Percentiles rank a stretch among this genome's conserved stretches.
phyloP scores from a whole-genome alignment of 2,888 invertebrate species.

The Volucella bombylans region DNA sequence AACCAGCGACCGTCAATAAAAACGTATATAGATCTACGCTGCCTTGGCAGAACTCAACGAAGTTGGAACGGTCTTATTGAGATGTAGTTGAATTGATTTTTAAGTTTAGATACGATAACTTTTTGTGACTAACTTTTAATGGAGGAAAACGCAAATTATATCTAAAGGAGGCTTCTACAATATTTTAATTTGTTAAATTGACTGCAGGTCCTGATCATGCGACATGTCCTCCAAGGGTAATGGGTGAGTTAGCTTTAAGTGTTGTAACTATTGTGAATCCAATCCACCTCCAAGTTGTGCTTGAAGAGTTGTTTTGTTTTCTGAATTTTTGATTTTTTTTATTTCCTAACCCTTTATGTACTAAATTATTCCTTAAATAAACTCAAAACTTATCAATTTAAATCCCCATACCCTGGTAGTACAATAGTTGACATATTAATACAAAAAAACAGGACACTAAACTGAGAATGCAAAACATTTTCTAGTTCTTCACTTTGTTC shows the following conservation, averaged over 20 bases:
- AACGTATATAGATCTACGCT: constrained; percentile 57
- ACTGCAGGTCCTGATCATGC: constrained; percentile 83
- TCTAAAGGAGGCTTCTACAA: constrained; percentile 75
- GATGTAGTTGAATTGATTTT: constrained; percentile 53
- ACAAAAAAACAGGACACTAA: neutral
- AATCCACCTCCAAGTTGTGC: constrained; percentile 51
- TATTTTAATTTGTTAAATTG: constrained; percentile 78
- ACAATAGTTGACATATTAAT: neutral
- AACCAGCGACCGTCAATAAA: constrained; percentile 26
- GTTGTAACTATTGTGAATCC: constrained; percentile 65
- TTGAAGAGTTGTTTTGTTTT: constrained; percentile 12
- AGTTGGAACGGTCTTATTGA: constrained; percentile 38
- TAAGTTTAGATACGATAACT: constrained; percentile 36
- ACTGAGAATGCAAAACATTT: neutral
- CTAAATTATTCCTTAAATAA: constrained; percentile 1
- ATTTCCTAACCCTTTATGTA: constrained; percentile 15
- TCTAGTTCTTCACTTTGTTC: too few relatives aligned
- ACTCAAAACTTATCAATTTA: neutral
- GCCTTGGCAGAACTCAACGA: constrained; percentile 27
- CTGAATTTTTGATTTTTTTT: constrained; percentile 4
- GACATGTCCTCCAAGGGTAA: constrained; percentile 82
- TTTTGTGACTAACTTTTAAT: constrained; percentile 79
- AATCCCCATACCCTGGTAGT: neutral
- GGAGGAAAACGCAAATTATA: constrained; percentile 72
- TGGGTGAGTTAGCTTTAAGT: constrained; percentile 81